Conservation (phyloP, 2,113 vertebrate genomes). For the Ochotona princeps region DNA sequence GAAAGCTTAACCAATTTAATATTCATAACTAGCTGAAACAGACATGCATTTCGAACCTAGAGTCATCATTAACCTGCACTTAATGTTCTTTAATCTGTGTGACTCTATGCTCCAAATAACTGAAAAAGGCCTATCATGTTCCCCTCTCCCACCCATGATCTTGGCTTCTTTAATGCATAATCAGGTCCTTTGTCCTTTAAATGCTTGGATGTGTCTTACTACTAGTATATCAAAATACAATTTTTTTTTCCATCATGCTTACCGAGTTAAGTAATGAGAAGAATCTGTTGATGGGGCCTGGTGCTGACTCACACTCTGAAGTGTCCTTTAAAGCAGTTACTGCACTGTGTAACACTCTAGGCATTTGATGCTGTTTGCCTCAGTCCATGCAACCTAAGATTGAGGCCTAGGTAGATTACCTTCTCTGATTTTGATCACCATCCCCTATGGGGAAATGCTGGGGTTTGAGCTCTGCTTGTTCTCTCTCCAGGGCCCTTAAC, state of each 20-base stretch:
- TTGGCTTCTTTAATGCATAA: not conserved
- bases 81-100: not conserved
- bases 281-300: not conserved
- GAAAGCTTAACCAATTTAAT: not conserved
- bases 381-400: not conserved
- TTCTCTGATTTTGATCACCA: not conserved
- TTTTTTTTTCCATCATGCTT: constrained; percentile 3
- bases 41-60: not conserved
- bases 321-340: not conserved
- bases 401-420: not conserved
- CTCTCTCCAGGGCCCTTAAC: not conserved
- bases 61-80: not conserved
- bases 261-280: not conserved
- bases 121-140: not conserved
- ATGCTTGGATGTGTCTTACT: not conserved
- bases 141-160: not conserved
- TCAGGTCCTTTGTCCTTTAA: not conserved
- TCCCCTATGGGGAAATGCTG: not conserved
- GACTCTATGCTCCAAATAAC: not conserved
- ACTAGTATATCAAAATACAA: not conserved
- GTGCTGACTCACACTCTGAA: not conserved
- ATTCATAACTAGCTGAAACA: not conserved
- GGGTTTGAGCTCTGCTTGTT: not conserved
- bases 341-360: not conserved
- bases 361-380: not conserved